Evolutionary conservation across 2,113 vertebrate species (phyloP), one percentile per base, ranked within the genome.

Genomic region (Coreoperca whiteheadi): DNA sequence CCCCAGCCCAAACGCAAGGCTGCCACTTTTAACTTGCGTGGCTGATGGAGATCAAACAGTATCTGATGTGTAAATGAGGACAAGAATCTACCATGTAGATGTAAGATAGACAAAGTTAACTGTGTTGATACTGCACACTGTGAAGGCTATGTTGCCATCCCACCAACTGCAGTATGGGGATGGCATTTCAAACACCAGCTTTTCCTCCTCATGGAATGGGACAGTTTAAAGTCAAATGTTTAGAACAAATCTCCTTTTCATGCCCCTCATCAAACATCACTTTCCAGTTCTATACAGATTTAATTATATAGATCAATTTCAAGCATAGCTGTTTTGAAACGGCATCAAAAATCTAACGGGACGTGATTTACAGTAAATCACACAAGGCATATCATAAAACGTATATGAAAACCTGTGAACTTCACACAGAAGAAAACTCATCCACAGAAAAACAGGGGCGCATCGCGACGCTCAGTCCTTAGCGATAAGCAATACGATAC

Each of bases 1-100:
- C 74, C 69, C 57, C 43, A 53, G 74, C 41, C 74, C 76, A 71
- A 88, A 88, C 68, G 59, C 77, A 69, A 82, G 61, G 86, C 84
- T 78, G 71, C 43, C 68, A 70, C 87, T 90, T 92, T 91, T 79
- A 93, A 89, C 83, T 90, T 63, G 74, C 67, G 61, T 77, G 83
- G 41, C 68, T 89, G 82, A 82, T 77, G 77, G 60, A 90, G 88
- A 91, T 94, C 89, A 94, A 93, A 93, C 79, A 78, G 80, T 79
- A 60, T 81, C 79, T 91, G 86, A 88, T 89, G 85, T 90, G 87
- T 83, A 90, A 92, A 93, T 89, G 87, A 91, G 82, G 81, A 91
- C 79, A 89, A 85, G 81, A 77, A 77, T 85, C 75, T 11, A 74
- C 57, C 74, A 84, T 74, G 59, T 54, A 88, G 68, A 91, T 81